These are phyloP conservation scores for Pristionchus maxplancki DNA, from an alignment of 2,888 invertebrate species.

Conservation along the genomic window DNA sequence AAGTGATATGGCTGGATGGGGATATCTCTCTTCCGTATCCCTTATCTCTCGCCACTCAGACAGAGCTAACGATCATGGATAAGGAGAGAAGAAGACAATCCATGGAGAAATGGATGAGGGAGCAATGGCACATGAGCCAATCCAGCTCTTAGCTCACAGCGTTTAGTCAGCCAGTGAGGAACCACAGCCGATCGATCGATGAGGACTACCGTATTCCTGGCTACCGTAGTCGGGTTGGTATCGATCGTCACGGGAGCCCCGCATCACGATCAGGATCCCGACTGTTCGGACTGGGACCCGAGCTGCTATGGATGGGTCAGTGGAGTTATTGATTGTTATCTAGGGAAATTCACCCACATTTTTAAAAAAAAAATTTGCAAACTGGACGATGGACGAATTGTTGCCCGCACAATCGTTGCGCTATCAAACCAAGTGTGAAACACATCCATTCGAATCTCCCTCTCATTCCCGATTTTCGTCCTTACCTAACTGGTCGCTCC, in stretches of 20 bases:
- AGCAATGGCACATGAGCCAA: not conserved
- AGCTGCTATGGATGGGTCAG: conserved; percentile 44
- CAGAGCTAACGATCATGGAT: too few species aligned
- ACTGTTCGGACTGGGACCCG: conserved; percentile 38
- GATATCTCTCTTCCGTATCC: too few species aligned
- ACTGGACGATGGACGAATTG: too few species aligned
- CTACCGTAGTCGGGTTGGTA: conserved; percentile 10
- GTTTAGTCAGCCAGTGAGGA: not conserved
- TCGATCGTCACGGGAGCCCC: not conserved
- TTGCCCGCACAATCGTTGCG: too few species aligned
- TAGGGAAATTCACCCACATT: too few species aligned
- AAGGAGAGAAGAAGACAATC: too few species aligned
- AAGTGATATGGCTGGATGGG: not conserved
- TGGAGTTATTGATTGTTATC: not conserved
- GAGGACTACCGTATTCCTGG: not conserved
- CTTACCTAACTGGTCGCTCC: too few species aligned
- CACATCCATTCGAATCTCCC: not conserved
- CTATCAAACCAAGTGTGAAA: not conserved
- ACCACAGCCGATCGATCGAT: conserved; percentile 25
- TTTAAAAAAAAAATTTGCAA: too few species aligned
- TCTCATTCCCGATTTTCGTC: not conserved
- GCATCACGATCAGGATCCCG: conserved; percentile 18
- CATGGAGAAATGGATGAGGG: not conserved
- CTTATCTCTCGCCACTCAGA: too few species aligned
- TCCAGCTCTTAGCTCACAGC: conserved; percentile 2